Evolutionary conservation across 2,113 vertebrate genomes (phyloP), one percentile per base, ranked within the genome.

Genomic region (Scartelaos histophorus): DNA sequence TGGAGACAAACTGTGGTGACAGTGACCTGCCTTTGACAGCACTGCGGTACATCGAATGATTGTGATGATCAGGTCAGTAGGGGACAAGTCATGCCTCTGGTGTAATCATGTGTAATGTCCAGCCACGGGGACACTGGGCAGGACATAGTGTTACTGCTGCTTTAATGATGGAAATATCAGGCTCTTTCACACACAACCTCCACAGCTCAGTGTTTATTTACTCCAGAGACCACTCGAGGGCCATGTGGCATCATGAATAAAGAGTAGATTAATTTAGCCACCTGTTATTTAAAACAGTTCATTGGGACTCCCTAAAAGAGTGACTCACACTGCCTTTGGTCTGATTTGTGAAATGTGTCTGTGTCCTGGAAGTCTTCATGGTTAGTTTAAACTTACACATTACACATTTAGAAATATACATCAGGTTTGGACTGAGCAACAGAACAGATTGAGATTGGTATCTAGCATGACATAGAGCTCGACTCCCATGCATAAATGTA

Each of bases 191-290:
- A 64, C 4, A 10, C 62, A 66, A 82, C 79, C 67, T 10, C 69
- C 49, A 56, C 74, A 75, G 62, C 61, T 65, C 67, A 73, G 70
- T 73, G 38, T 82, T 82, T 25, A 80, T 83, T 62, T 67, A 53
- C 70, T 66, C 43, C 78, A 65, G 60, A 71, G 75, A 78, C 62
- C 57, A 69, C 74, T 76, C 0, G 7, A 75, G 69, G 58, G 74
- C 56, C 5, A 1, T 47, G 38, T 69, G 70, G 58, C 58, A 47
- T 1, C 1, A 2, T 67, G 60, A 82, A 60, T n/a, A 11, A 7
- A 43, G 58, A 57, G 19, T 71, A 53, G 81, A 86, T 79, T 56
- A 64, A 89, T 89, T 85, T 74, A 69, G 58, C 71, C 70, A 58
- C 51, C 3, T 1, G n/a, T 80, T 81, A 78, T 73, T 84, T 64